phyloP scores from a whole-genome alignment of 2,888 invertebrate genomes.

The Hipparchia semele region DNA sequence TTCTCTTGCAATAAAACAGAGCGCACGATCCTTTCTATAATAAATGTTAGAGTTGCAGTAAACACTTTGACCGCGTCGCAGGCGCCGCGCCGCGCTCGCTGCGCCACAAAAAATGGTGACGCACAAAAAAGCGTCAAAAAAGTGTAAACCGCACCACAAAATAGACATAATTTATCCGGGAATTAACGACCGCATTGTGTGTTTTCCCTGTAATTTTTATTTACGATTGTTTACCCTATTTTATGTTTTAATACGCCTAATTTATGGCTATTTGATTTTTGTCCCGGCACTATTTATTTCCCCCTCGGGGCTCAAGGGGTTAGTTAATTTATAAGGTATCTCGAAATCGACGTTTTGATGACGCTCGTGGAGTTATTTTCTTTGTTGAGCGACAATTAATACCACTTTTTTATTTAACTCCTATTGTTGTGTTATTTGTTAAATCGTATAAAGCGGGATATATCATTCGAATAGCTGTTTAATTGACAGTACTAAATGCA shows the following conservation, averaged over 20 bases:
- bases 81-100: slow-evolving; percentile 59
- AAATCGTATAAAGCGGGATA: slow-evolving; percentile 3
- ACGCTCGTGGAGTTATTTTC: slow-evolving; percentile 47
- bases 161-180: slow-evolving; percentile 77
- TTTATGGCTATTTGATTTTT: slow-evolving; percentile 70
- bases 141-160: slow-evolving; percentile 77
- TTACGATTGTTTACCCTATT: slow-evolving; percentile 82
- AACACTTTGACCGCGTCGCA: slow-evolving; percentile 51
- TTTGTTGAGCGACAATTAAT: slow-evolving; percentile 42
- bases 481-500: slow-evolving; percentile 17
- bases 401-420: slow-evolving; percentile 29
- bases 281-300: slow-evolving; percentile 59
- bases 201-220: slow-evolving; percentile 79
- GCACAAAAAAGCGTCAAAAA: slow-evolving; percentile 56
- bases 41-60: slow-evolving; percentile 3
- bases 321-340: slow-evolving; percentile 65
- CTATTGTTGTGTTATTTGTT: slow-evolving; percentile 24
- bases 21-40: background rate
- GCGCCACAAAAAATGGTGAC: slow-evolving; percentile 65
- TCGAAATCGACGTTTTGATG: slow-evolving; percentile 58
- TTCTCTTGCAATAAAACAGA: background rate
- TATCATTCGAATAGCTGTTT: slow-evolving; percentile 15
- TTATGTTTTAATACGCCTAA: slow-evolving; percentile 80
- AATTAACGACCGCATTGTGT: slow-evolving; percentile 77
- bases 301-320: slow-evolving; percentile 54